Percentiles rank a stretch among this genome's conserved stretches.
These are phyloP conservation scores for Galerucella pusilla DNA, from an alignment of 2,888 invertebrate species.

Conservation along the genomic window DNA sequence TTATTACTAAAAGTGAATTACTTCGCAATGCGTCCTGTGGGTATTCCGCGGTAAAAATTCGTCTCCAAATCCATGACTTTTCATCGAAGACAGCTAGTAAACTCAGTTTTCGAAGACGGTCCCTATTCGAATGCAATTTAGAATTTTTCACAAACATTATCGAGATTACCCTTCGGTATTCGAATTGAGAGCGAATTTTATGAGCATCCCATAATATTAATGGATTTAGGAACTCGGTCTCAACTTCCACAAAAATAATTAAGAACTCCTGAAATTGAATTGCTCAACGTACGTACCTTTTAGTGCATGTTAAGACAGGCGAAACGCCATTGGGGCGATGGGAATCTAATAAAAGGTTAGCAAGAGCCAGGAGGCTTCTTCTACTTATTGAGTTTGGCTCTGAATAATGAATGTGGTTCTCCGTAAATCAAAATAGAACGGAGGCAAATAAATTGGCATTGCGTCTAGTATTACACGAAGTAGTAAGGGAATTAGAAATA, in stretches of 20 bases:
- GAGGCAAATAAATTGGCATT: background rate
- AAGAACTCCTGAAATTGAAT: slow-evolving; percentile 34
- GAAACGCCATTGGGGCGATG: slow-evolving; percentile 11
- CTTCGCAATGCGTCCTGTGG: slow-evolving; percentile 23
- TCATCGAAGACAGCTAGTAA: slow-evolving; percentile 27
- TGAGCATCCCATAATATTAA: slow-evolving; percentile 26
- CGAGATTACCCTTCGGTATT: slow-evolving; percentile 31
- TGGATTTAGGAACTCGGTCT: slow-evolving; percentile 32
- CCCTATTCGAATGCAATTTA: slow-evolving; percentile 22
- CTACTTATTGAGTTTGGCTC: slow-evolving; percentile 31
- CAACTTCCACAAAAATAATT: slow-evolving; percentile 34
- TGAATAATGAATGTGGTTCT: slow-evolving; percentile 25
- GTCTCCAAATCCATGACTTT: slow-evolving; percentile 16
- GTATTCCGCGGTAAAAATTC: slow-evolving; percentile 8
- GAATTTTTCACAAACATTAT: slow-evolving; percentile 32
- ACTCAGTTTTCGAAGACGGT: slow-evolving; percentile 19
- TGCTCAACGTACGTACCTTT: slow-evolving; percentile 34
- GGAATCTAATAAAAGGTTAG: slow-evolving; percentile 32
- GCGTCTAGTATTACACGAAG: background rate
- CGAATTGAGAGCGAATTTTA: slow-evolving; percentile 31
- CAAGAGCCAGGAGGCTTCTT: slow-evolving; percentile 23
- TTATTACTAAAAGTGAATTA: slow-evolving; percentile 26
- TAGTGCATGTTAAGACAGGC: slow-evolving; percentile 24
- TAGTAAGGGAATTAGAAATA: background rate
- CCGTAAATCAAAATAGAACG: background rate